These are phyloP conservation scores for Ianthella basta DNA, from an alignment of 37 sponge, comb jelly and placozoan species.

Conservation along the genomic window DNA sequence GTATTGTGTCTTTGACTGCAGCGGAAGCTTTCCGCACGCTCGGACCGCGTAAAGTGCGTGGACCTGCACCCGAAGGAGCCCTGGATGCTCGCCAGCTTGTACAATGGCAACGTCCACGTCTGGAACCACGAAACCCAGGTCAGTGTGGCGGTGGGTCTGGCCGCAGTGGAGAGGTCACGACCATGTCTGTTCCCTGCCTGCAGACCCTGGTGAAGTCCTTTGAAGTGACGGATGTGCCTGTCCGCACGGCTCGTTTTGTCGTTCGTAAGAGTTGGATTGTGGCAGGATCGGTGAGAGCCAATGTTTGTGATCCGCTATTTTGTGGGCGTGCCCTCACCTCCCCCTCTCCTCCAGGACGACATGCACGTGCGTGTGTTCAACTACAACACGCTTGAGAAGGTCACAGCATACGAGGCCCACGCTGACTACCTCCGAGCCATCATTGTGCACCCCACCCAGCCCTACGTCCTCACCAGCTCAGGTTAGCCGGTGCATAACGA, in stretches of 20 bases:
- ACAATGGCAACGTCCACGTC: slow-evolving; percentile 97
- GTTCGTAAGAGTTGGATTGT: slow-evolving; percentile 96
- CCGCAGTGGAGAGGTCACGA: background rate
- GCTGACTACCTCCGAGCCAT: slow-evolving; percentile 94
- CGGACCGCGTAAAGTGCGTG: slow-evolving; percentile 96
- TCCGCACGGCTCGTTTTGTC: slow-evolving; percentile 91
- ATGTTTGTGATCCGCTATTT: slow-evolving; percentile 1
- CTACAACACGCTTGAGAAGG: slow-evolving; percentile 99
- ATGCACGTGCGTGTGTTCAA: slow-evolving; percentile 93
- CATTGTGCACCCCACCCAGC: slow-evolving; percentile 92
- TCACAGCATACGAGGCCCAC: slow-evolving; percentile 93
- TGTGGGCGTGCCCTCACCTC: background rate
- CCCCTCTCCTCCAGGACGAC: slow-evolving; percentile 71
- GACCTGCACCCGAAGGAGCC: slow-evolving; percentile 97
- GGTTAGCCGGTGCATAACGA: slow-evolving; percentile 55
- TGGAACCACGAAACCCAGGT: slow-evolving; percentile 97
- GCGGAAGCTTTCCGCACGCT: slow-evolving; percentile 91
- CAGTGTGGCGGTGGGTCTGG: background rate
- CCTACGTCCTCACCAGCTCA: slow-evolving; percentile 94
- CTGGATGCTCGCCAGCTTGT: slow-evolving; percentile 94
- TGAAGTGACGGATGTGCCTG: slow-evolving; percentile 87
- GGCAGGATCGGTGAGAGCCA: slow-evolving; percentile 80
- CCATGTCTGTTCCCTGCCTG: background rate
- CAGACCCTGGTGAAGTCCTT: slow-evolving; percentile 87
- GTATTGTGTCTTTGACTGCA: too few relatives aligned